Base-by-base conservation (phyloP, 1,140 invertebrate species). In the Bicyclus anynana region DNA sequence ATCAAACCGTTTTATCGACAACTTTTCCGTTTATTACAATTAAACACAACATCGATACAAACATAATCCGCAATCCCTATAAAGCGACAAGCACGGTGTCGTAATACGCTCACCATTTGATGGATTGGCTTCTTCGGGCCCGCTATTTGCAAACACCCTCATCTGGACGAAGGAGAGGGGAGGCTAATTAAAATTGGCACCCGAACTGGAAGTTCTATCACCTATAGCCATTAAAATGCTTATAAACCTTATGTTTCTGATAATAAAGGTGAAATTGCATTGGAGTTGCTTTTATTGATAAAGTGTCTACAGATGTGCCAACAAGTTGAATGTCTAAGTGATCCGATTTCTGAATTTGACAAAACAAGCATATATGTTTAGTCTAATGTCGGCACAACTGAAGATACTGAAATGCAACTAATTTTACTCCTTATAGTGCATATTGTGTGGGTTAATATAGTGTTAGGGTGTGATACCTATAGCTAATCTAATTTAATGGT, bases 41-140 rank as follows among this genome's bases (percentile, higher is more conserved):
- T 3, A 12, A 44, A 44, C 7, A 44, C 1, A 7, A 21, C 42
- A 21, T 44, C 42, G 42, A 44, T 21, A 44, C 1, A 17, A 40
- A 23, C 7, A 3, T 40, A 40, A 40, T 16, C 40, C 52, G 29
- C 59, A 70, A 69, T 60, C 79, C 66, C 73, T 77, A 71, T 10
- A 50, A 44, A 53, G 68, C 76, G 76, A 76, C 80, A 75, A 69
- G 47, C 71, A 63, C 61, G 78, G 84, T 79, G 80, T 84, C 78
- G 84, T 85, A 86, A 88, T 84, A 77, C 78, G 78, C 67, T 78
- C 80, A 69, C 58, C 81, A 80, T 86, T 88, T 88, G 85, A 88
- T 88, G 85, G 83, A 88, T 88, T 88, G 84, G 83, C 84, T 87
- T 84, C 82, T 86, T 87, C 77, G 71, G 72, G 78, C 75, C 77